These are phyloP conservation scores for Drosophila watanabei DNA, from an alignment of 1,140 invertebrate genomes.

Conservation along the genomic window DNA sequence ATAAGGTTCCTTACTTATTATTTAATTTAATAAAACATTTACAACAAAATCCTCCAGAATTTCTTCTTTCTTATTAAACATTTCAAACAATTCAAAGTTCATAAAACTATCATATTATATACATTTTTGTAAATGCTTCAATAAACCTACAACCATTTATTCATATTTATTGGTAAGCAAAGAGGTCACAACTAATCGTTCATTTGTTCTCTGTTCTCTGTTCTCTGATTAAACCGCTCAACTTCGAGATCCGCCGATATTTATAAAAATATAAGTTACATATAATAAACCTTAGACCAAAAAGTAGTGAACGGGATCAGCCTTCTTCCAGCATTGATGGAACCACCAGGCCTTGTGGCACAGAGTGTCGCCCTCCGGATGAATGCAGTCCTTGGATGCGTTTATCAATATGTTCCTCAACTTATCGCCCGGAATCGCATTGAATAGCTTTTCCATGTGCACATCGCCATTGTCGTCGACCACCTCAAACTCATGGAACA, in stretches of 20 bases:
- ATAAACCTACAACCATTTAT: constrained; percentile 10
- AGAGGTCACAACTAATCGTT: neutral
- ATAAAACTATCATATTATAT: neutral
- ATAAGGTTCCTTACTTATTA: neutral
- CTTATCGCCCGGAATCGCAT: constrained; percentile 51
- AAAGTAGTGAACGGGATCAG: constrained; percentile 73
- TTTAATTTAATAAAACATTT: neutral
- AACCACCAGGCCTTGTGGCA: constrained; percentile 82
- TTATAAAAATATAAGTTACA: no score
- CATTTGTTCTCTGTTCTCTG: no score
- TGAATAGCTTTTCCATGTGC: constrained; percentile 68
- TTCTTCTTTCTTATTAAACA: no score
- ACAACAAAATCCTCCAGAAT: neutral
- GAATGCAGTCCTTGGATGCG: constrained; percentile 68
- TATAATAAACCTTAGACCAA: constrained; percentile 21
- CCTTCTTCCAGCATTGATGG: constrained; percentile 82
- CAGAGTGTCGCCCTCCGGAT: constrained; percentile 73
- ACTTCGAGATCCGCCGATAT: neutral
- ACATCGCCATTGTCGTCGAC: constrained; percentile 80
- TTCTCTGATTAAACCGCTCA: neutral
- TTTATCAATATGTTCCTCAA: constrained; percentile 57
- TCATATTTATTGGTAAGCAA: neutral
- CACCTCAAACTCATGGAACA: constrained; percentile 74
- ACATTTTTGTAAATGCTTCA: neutral
- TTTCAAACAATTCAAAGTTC: neutral